A percentile compares a stretch with the other conserved stretches of the same genome.
Evolutionary conservation across 1,140 invertebrate species (phyloP).

Genomic region (Rhopalosiphum padi): DNA sequence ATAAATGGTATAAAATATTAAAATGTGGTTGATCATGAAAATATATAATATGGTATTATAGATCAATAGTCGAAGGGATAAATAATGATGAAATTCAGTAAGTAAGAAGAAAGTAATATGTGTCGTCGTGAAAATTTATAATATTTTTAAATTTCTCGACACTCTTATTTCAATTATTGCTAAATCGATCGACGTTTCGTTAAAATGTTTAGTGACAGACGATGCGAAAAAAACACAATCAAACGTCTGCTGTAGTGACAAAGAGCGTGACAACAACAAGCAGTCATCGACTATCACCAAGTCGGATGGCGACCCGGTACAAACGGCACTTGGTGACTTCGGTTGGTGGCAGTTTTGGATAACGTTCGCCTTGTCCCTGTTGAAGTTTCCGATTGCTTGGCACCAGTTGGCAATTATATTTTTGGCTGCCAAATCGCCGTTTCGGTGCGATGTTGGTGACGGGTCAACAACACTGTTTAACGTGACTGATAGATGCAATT

Average conservation of each 20-base stretch:
- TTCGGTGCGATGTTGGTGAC: slow-evolving; percentile 64
- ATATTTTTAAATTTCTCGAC: neutral
- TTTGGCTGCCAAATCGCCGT: slow-evolving; percentile 70
- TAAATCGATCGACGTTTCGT: neutral
- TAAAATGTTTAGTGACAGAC: neutral
- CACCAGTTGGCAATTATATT: slow-evolving; percentile 74
- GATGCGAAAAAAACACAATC: neutral
- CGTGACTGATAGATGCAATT: slow-evolving; percentile 33
- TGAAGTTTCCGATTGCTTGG: slow-evolving; percentile 74
- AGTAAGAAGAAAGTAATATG: neutral
- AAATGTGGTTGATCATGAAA: neutral
- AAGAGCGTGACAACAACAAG: neutral
- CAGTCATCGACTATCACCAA: neutral
- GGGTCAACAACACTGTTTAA: neutral
- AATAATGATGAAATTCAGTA: neutral
- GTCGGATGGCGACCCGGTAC: slow-evolving; percentile 61
- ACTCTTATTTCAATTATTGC: neutral
- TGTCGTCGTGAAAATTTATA: neutral
- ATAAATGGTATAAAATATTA: neutral
- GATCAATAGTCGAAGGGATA: neutral
- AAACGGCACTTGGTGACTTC: slow-evolving; percentile 68
- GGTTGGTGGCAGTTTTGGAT: slow-evolving; percentile 71
- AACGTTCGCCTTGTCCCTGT: slow-evolving; percentile 70
- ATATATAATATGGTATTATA: neutral
- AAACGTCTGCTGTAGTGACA: neutral